phyloP scores from a whole-genome alignment of 1,140 invertebrate genomes.

The Lycorma delicatula region DNA sequence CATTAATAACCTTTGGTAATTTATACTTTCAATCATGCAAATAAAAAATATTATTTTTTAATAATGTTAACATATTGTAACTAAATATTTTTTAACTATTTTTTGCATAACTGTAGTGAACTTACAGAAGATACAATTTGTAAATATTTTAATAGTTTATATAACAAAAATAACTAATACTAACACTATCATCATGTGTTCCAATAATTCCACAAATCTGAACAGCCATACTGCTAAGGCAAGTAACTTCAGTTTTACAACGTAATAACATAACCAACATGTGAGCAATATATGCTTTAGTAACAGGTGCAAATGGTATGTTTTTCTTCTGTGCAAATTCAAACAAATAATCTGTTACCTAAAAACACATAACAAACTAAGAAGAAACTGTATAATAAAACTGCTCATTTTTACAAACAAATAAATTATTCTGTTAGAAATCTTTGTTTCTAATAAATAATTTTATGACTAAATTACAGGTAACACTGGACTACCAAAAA shows the following conservation, averaged over 20 bases:
- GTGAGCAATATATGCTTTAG: constrained; percentile 19
- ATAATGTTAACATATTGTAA: no score
- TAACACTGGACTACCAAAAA: no score
- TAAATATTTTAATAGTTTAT: background rate
- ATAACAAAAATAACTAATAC: background rate
- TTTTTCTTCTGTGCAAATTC: constrained; percentile 21
- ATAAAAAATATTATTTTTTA: no score
- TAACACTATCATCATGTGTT: constrained; percentile 23
- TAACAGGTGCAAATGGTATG: constrained; percentile 4
- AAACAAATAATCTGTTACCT: constrained; percentile 20
- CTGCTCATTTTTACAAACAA: background rate
- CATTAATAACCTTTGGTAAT: no score
- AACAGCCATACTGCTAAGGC: constrained; percentile 21
- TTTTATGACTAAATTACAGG: no score
- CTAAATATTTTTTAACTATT: no score
- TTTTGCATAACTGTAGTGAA: no score
- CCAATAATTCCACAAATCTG: constrained; percentile 25
- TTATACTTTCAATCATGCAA: no score
- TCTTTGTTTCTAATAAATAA: no score
- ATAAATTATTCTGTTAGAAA: no score
- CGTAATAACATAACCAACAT: constrained; percentile 16
- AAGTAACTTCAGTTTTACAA: constrained; percentile 18
- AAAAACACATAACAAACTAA: no score
- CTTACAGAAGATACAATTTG: background rate
- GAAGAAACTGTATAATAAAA: no score